These are phyloP conservation scores for Toxostoma redivivum DNA, from an alignment of 2,113 vertebrate genomes.

Conservation along the genomic window DNA sequence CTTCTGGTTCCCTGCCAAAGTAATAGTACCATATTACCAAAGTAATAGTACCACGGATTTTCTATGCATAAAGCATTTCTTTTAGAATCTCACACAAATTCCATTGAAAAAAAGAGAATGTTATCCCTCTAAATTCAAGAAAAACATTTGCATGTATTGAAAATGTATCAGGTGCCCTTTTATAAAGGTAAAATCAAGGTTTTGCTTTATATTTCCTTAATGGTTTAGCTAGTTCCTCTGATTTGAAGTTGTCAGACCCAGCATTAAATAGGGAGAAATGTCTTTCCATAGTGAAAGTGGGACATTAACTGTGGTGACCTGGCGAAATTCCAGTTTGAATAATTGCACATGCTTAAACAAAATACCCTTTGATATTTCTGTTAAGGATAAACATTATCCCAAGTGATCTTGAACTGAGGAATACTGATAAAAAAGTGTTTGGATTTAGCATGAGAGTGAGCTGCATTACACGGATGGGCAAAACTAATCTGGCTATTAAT, in stretches of 20 bases:
- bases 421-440: neutral
- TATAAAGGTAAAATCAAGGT: neutral
- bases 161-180: neutral
- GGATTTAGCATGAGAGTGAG: neutral
- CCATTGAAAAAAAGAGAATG: neutral
- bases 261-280: neutral
- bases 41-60: neutral
- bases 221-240: constrained; percentile 1
- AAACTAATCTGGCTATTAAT: neutral
- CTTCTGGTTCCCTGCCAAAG: neutral
- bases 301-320: neutral
- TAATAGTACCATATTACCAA: neutral
- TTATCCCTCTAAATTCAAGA: constrained; percentile 9
- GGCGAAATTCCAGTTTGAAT: neutral
- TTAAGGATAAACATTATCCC: neutral
- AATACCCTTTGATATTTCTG: neutral
- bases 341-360: neutral
- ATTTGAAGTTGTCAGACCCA: neutral
- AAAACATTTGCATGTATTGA: neutral
- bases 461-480: neutral
- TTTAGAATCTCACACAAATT: neutral
- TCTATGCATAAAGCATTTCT: neutral
- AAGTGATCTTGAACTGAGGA: neutral
- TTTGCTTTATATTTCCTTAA: neutral
- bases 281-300: neutral